Conservation (phyloP, 2,797 vertebrate species). For the Platyrinchus mystaceus region DNA sequence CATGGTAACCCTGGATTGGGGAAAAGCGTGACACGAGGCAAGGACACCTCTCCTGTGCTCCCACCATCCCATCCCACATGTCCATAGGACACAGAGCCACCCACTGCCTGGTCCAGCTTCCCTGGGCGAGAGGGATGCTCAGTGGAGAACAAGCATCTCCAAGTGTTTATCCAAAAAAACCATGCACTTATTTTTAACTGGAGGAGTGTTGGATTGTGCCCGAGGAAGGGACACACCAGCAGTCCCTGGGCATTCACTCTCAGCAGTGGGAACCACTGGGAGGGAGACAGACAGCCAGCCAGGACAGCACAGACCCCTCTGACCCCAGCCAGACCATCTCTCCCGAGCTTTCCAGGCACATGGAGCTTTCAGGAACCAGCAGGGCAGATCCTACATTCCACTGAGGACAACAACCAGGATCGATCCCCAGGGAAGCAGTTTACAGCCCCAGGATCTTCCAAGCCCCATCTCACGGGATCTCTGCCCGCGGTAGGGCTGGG, state of each 20-base stretch:
- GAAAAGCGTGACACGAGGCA: not conserved
- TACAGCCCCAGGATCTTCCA: accelerated
- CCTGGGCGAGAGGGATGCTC: not conserved
- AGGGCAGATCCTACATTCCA: not conserved
- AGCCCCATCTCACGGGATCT: not conserved
- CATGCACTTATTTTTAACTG: not conserved
- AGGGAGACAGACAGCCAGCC: accelerated
- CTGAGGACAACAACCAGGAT: accelerated
- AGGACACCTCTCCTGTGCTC: not conserved
- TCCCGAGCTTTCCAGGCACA: not conserved
- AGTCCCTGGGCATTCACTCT: not conserved
- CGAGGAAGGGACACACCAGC: accelerated
- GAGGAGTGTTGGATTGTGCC: not conserved
- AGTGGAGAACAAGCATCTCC: accelerated
- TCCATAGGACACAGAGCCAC: not conserved
- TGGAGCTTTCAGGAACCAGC: accelerated
- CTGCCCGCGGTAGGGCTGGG: not conserved
- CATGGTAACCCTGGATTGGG: not conserved
- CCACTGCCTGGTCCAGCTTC: not conserved
- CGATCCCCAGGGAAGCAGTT: accelerated
- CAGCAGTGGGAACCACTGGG: not conserved
- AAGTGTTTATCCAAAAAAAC: not conserved
- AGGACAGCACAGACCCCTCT: not conserved
- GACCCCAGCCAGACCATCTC: not conserved
- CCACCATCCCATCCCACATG: not conserved